Evolutionary conservation across 2,113 vertebrate species (phyloP).

Genomic region (Baryphthengus martii): DNA sequence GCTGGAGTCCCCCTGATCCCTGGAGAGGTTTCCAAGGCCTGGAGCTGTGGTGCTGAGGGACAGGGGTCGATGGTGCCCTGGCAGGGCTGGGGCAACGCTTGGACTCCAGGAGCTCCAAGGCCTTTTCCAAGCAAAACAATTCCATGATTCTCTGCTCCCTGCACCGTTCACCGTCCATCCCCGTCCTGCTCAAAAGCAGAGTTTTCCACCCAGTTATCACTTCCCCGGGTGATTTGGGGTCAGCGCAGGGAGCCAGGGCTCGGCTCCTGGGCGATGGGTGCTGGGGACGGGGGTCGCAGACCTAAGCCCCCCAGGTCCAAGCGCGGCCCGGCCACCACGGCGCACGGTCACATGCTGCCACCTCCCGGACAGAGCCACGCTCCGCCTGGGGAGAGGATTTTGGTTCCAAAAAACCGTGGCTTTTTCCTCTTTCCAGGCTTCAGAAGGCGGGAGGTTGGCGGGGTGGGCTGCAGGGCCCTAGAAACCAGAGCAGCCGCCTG

Average conservation of each 20-base stretch:
- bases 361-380: not conserved
- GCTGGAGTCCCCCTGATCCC: too few relatives aligned
- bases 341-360: not conserved
- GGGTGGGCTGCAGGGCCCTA: not conserved
- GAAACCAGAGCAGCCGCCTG: not conserved
- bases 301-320: not conserved
- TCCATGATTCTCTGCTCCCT: too few relatives aligned
- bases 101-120: too few relatives aligned
- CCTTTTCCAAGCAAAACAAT: too few relatives aligned
- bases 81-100: too few relatives aligned
- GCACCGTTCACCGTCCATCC: fast-evolving
- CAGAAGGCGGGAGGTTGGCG: not conserved
- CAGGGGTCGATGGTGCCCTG: too few relatives aligned
- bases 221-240: fast-evolving
- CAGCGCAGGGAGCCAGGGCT: not conserved
- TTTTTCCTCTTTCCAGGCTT: not conserved
- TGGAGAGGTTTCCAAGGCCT: too few relatives aligned
- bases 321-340: not conserved
- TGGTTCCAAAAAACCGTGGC: not conserved
- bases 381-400: not conserved
- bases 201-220: not conserved
- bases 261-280: not conserved
- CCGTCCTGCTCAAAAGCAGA: fast-evolving
- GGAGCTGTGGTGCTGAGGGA: too few relatives aligned
- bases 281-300: not conserved